Percentiles rank a stretch among this genome's conserved stretches.
These are phyloP conservation scores for Latrodectus geometricus DNA, from an alignment of 1,140 invertebrate genomes.

Conservation along the genomic window DNA sequence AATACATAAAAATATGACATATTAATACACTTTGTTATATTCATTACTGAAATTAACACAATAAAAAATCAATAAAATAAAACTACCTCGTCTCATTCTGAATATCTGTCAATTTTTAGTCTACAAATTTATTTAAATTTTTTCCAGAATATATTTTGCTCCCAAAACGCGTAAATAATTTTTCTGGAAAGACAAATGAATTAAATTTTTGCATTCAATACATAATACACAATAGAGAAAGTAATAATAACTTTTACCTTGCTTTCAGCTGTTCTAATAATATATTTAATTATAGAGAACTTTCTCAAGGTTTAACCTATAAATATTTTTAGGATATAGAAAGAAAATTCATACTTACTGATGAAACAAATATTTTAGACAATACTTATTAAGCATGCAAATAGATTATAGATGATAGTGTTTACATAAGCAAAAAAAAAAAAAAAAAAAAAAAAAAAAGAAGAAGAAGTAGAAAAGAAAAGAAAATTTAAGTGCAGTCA, in stretches of 20 bases:
- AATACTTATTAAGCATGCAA: neutral
- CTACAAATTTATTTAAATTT: conserved; percentile 32
- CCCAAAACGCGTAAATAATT: conserved; percentile 36
- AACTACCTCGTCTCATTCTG: conserved; percentile 38
- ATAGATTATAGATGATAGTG: neutral
- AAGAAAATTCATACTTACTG: conserved; percentile 37
- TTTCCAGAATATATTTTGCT: conserved; percentile 34
- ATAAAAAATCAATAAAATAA: conserved; percentile 32
- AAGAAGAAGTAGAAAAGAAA: no score
- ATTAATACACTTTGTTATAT: no score
- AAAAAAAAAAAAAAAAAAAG: no score
- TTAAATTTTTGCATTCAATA: conserved; percentile 19
- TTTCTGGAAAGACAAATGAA: conserved; percentile 56
- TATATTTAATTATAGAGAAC: conserved; percentile 48
- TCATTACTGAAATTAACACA: neutral
- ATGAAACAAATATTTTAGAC: neutral
- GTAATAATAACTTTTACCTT: conserved; percentile 48
- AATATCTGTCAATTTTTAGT: conserved; percentile 15
- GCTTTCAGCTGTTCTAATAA: conserved; percentile 16
- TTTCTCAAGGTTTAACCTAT: conserved; percentile 54
- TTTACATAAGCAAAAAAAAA: neutral
- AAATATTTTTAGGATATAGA: conserved; percentile 49
- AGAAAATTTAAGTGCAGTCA: neutral
- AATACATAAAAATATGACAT: no score
- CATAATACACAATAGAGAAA: conserved; percentile 33